A percentile compares a stretch with the other conserved stretches of the same genome.
Evolutionary conservation across 2,888 invertebrate species (phyloP).

Genomic region (Chirona hameri): DNA sequence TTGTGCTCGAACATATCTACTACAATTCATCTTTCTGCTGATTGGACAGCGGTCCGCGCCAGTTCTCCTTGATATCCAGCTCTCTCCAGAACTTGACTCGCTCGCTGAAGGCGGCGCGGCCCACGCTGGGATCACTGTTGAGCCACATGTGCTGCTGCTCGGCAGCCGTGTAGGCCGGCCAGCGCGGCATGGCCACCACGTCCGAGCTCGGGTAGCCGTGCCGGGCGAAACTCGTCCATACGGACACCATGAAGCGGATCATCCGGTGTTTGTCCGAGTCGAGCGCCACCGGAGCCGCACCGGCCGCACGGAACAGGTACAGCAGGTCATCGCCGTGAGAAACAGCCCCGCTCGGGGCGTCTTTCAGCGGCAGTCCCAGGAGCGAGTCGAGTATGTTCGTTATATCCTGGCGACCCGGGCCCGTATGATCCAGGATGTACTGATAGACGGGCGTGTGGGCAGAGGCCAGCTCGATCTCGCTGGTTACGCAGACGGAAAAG

Average conservation of each 20-base stretch:
- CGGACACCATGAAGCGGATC: neutral
- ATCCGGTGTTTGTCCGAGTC: neutral
- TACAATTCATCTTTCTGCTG: neutral
- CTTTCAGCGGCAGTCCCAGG: neutral
- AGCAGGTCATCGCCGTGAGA: neutral
- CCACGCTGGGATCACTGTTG: neutral
- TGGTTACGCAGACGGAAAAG: neutral
- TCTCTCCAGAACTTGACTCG: neutral
- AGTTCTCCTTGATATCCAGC: neutral
- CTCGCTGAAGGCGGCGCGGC: neutral
- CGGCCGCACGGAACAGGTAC: neutral
- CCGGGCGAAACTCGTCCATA: slow-evolving; percentile 10
- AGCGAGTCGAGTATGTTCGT: neutral
- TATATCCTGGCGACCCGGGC: neutral
- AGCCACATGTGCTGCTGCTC: slow-evolving; percentile 22
- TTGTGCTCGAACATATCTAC: too few species aligned
- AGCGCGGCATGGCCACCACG: neutral
- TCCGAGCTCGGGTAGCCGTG: neutral
- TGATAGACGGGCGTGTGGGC: slow-evolving; percentile 33
- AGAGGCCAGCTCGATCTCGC: neutral
- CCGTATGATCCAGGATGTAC: slow-evolving; percentile 31
- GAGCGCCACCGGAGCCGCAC: neutral
- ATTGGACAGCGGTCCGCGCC: neutral
- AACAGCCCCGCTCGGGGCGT: neutral
- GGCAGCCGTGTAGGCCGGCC: neutral